A percentile compares a stretch with the other conserved stretches of the same genome.
These are phyloP conservation scores for Troides aeacus DNA, from an alignment of 2,888 invertebrate species.

Conservation along the genomic window DNA sequence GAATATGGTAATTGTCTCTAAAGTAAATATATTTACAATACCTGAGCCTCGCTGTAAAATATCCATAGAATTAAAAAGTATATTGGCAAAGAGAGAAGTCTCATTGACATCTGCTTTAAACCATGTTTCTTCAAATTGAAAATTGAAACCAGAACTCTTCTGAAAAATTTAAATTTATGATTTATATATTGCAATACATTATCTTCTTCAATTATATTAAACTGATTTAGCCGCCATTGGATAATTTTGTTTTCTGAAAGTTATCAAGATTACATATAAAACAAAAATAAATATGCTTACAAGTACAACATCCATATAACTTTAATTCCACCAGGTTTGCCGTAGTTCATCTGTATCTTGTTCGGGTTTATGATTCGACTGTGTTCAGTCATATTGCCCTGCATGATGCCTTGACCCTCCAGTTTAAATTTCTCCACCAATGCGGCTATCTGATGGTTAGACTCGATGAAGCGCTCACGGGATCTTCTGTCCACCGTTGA, in stretches of 20 bases:
- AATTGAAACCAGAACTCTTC: conserved; percentile 87
- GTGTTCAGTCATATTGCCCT: conserved; percentile 79
- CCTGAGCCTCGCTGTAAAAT: conserved; percentile 86
- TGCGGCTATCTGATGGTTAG: conserved; percentile 95
- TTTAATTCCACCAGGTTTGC: conserved; percentile 84
- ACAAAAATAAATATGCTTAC: conserved; percentile 63
- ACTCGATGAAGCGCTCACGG: conserved; percentile 94
- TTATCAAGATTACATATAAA: too few relatives aligned
- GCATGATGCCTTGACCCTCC: conserved; percentile 89
- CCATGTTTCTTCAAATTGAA: conserved; percentile 89
- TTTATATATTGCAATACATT: too few relatives aligned
- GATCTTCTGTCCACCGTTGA: conserved; percentile 85
- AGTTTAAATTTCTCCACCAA: conserved; percentile 94
- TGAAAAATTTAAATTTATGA: conserved; percentile 57
- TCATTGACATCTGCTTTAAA: conserved; percentile 86
- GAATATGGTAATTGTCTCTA: background rate
- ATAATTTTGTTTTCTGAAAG: too few relatives aligned
- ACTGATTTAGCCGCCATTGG: too few relatives aligned
- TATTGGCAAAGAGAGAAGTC: conserved; percentile 86
- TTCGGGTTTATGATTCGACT: conserved; percentile 82
- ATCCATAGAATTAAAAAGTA: conserved; percentile 89
- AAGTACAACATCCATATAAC: conserved; percentile 85
- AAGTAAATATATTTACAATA: conserved; percentile 39
- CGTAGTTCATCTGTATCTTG: conserved; percentile 87
- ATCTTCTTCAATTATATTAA: too few relatives aligned